Base-by-base conservation (phyloP, 2,888 invertebrate genomes). In the Himalopsyche anomala region DNA sequence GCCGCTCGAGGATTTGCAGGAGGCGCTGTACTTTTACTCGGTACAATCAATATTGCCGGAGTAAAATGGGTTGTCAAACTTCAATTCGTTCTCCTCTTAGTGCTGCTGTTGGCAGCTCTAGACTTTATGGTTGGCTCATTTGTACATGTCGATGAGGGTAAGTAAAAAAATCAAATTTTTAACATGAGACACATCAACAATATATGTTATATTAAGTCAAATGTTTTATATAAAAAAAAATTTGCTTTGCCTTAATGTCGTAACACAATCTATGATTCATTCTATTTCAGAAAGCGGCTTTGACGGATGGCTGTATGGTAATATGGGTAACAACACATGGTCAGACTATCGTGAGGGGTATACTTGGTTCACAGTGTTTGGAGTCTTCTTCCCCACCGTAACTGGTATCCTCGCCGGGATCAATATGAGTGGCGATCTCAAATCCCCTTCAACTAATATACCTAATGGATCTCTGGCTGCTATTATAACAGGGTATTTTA, bases 1-100 rank as follows among this genome's bases (percentile, higher is more conserved):
- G 96, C 97, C 9, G 96, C 98, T 81, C 94, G 98, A 90, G 96
- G 96, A 5, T 97, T 99, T 91, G 99, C 98, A 11, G 95, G 97
- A 84, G 95, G 96, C 8, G 98, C 98, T 80, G 97, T 99, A 2
- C 92, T 98, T 80, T 92, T 98, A 56, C 93, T 99, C 28, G 96
- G 98, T 85, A 95, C 96, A 88, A 98, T 99, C 89, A 99, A 99
- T 92, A 94, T 99, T 74, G 98, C 99, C 42, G 99, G 99, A 69
- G 99, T 99, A 0, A 99, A 99, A 91, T 99, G 99, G 98, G 99
- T 99, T 42, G 96, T 99, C 86, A 98, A 99, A 90, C 92, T 99
- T 84, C 99, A 99, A 91, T 98, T 99, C 92, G 92, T 96, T 54
- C 94, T 99, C 80, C 94, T 99, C 40, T 93, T 98, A 89, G 95